A percentile compares a stretch with the other conserved stretches of the same genome.
These are phyloP conservation scores for Acrocyrtus sp. DNA, from an alignment of 2,888 invertebrate species.

Conservation along the genomic window DNA sequence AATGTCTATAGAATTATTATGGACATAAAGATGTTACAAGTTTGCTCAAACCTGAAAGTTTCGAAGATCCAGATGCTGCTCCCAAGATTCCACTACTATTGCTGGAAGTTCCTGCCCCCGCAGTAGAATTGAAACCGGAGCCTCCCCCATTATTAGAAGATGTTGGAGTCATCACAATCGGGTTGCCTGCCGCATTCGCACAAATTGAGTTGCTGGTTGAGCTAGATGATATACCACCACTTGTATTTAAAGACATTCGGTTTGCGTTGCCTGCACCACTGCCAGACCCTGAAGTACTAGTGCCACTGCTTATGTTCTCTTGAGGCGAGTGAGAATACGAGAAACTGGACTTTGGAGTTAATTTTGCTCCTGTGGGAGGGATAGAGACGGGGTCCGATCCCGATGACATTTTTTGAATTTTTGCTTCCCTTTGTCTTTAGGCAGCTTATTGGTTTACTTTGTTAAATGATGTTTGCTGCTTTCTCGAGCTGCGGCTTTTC, in stretches of 20 bases:
- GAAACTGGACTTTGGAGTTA: constrained; percentile 57
- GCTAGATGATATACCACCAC: background rate
- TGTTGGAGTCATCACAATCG: background rate
- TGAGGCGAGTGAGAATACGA: constrained; percentile 54
- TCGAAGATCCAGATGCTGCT: background rate
- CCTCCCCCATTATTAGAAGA: background rate
- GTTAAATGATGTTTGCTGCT: too few species aligned
- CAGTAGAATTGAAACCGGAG: background rate
- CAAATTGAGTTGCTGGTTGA: background rate
- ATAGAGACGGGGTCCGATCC: constrained; percentile 53
- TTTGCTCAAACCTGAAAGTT: background rate
- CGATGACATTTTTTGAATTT: constrained; percentile 16
- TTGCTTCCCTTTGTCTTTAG: too few species aligned
- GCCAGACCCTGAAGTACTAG: background rate
- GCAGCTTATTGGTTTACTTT: too few species aligned
- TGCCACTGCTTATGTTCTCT: constrained; percentile 18
- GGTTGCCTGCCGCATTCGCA: background rate
- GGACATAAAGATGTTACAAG: background rate
- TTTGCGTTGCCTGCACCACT: background rate
- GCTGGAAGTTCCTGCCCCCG: background rate
- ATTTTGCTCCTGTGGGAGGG: constrained; percentile 36
- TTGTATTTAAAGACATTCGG: background rate
- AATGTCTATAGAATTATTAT: background rate
- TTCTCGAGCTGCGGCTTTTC: too few species aligned
- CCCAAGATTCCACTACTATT: background rate